Percentiles rank a stretch among this genome's conserved stretches.
Conservation (phyloP, 1,140 invertebrate species). For the Ditylenchus dipsaci region DNA sequence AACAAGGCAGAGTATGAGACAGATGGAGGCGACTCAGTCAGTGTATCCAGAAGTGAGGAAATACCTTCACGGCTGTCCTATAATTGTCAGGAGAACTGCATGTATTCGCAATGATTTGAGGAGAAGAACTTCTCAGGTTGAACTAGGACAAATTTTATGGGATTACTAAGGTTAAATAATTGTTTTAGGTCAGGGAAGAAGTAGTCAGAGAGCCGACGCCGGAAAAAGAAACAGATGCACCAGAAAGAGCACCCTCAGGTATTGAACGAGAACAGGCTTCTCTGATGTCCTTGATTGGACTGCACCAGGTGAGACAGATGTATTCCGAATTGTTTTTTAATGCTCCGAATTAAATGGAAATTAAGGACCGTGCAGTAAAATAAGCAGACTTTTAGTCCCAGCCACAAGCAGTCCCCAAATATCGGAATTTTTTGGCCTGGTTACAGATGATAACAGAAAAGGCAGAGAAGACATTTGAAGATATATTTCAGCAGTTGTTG, state of each 20-base stretch:
- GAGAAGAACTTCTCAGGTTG: constrained; percentile 39
- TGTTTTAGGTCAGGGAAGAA: constrained; percentile 36
- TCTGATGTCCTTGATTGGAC: constrained; percentile 53
- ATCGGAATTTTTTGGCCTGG: too few relatives aligned
- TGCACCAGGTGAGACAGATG: constrained; percentile 26
- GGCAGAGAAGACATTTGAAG: too few relatives aligned
- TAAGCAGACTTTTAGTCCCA: too few relatives aligned
- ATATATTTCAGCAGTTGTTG: too few relatives aligned
- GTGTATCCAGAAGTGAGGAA: not conserved
- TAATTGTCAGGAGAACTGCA: constrained; percentile 8
- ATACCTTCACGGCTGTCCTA: constrained; percentile 1
- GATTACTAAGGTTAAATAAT: not conserved
- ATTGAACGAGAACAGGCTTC: constrained; percentile 27
- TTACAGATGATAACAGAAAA: too few relatives aligned
- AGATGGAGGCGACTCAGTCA: not conserved
- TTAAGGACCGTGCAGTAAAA: constrained; percentile 4
- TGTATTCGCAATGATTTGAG: constrained; percentile 46
- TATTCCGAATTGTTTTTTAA: too few relatives aligned
- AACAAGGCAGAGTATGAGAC: not conserved
- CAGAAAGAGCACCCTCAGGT: not conserved
- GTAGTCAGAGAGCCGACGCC: constrained; percentile 35
- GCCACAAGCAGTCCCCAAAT: too few relatives aligned
- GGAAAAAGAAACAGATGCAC: constrained; percentile 27
- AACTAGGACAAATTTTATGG: constrained; percentile 1
- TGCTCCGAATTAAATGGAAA: constrained; percentile 10